phyloP scores from a whole-genome alignment of 1,140 invertebrate genomes.

The Drosophila kikkawai region DNA sequence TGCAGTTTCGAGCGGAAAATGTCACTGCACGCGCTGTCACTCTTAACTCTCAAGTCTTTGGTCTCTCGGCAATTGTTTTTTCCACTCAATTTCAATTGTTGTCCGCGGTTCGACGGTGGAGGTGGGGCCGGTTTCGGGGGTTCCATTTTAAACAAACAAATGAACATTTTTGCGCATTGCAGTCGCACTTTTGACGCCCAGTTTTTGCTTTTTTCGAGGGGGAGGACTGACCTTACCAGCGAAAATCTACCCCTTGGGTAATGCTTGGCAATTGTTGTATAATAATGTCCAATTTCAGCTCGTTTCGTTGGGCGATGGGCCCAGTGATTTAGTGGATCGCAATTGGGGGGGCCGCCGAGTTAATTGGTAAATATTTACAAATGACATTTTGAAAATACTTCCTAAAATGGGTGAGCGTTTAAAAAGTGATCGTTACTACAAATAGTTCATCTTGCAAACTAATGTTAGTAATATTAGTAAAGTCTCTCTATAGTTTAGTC shows the following conservation, averaged over 20 bases:
- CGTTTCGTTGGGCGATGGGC: constrained; percentile 28
- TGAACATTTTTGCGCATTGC: constrained; percentile 73
- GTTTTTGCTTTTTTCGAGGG: not conserved
- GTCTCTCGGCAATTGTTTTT: constrained; percentile 59
- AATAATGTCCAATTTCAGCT: constrained; percentile 56
- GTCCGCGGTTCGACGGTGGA: not conserved
- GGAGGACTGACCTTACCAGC: constrained; percentile 40
- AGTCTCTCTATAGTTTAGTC: too few species aligned
- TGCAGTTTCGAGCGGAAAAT: constrained; percentile 68
- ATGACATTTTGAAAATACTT: constrained; percentile 10
- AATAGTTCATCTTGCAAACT: too few species aligned
- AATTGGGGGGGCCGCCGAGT: constrained; percentile 6
- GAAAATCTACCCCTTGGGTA: constrained; percentile 28
- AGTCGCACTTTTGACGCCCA: constrained; percentile 64
- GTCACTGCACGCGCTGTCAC: constrained; percentile 74
- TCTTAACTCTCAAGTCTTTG: constrained; percentile 29
- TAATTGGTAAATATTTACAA: constrained; percentile 31
- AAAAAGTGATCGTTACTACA: not conserved
- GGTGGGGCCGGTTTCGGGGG: not conserved
- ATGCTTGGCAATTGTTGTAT: constrained; percentile 50
- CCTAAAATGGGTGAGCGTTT: not conserved
- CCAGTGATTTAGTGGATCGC: constrained; percentile 35
- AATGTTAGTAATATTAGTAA: too few species aligned
- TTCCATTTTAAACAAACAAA: constrained; percentile 58
- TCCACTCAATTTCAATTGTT: constrained; percentile 80